Evolutionary conservation across 2,113 vertebrate species (phyloP).

Genomic region (Ictalurus punctatus): DNA sequence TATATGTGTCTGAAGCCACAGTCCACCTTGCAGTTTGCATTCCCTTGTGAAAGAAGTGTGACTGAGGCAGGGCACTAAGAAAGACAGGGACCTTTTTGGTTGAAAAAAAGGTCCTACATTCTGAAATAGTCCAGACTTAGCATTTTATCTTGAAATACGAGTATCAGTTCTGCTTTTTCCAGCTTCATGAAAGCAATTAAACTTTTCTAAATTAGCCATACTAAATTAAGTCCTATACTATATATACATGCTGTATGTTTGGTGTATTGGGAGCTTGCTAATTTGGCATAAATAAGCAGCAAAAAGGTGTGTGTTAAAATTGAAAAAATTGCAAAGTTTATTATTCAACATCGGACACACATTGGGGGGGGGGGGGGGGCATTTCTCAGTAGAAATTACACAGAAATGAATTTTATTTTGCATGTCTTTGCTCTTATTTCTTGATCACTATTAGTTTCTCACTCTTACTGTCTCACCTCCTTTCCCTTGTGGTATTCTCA

Average conservation of each 20-base stretch:
- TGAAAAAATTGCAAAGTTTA: not conserved
- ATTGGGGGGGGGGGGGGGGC: not conserved
- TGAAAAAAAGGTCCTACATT: not conserved
- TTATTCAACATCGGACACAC: not conserved
- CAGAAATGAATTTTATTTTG: not conserved
- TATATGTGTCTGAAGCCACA: not conserved
- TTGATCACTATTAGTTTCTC: not conserved
- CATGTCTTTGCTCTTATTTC: not conserved
- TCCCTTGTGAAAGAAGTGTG: not conserved
- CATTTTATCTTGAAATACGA: not conserved
- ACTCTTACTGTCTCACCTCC: not conserved
- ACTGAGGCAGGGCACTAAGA: not conserved
- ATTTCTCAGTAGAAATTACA: not conserved
- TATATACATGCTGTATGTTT: not conserved
- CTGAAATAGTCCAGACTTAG: not conserved
- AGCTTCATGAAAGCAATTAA: not conserved
- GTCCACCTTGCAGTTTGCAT: not conserved
- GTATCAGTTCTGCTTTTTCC: not conserved
- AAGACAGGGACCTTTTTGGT: too few relatives aligned
- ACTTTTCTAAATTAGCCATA: not conserved
- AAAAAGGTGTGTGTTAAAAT: not conserved
- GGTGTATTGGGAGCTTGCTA: not conserved
- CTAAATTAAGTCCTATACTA: not conserved
- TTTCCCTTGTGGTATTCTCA: not conserved
- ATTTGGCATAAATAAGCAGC: not conserved